Percentiles rank a stretch among this genome's conserved stretches.
Evolutionary conservation across 2,888 invertebrate species (phyloP).

Genomic region (Nycteola revayana): DNA sequence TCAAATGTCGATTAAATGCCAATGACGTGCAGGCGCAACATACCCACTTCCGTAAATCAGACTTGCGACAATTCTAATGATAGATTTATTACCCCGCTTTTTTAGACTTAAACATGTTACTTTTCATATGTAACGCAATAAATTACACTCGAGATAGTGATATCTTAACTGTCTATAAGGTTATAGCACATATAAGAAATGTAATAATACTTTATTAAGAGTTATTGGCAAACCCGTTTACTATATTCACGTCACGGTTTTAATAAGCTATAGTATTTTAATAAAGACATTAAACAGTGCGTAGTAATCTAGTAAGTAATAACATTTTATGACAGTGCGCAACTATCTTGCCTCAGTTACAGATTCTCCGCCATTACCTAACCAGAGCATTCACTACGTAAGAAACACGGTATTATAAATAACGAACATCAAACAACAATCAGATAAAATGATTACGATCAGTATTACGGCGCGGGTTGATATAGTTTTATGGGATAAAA

Average conservation of each 20-base stretch:
- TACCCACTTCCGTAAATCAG: slow-evolving; percentile 34
- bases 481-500: slow-evolving; percentile 56
- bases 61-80: slow-evolving; percentile 8
- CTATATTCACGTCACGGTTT: slow-evolving; percentile 18
- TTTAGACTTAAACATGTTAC: slow-evolving; percentile 12
- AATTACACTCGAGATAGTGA: slow-evolving; percentile 12
- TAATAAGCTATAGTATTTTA: slow-evolving; percentile 9
- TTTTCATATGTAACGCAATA: slow-evolving; percentile 13
- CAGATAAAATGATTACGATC: slow-evolving; percentile 40
- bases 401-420: slow-evolving; percentile 28
- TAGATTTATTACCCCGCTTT: slow-evolving; percentile 16
- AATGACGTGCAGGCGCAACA: slow-evolving; percentile 42
- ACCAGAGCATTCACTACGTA: slow-evolving; percentile 23
- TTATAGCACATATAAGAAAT: too few species aligned
- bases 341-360: too few species aligned
- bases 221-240: too few species aligned
- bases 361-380: slow-evolving; percentile 15
- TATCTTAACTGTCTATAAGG: neutral
- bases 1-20: slow-evolving; percentile 78
- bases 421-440: slow-evolving; percentile 36
- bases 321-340: too few species aligned
- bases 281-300: slow-evolving; percentile 21
- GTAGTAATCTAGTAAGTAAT: too few species aligned
- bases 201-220: too few species aligned
- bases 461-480: slow-evolving; percentile 34